A percentile compares a stretch with the other conserved stretches of the same genome.
These are phyloP conservation scores for Rhagium mordax DNA, from an alignment of 2,888 invertebrate species.

Conservation along the genomic window DNA sequence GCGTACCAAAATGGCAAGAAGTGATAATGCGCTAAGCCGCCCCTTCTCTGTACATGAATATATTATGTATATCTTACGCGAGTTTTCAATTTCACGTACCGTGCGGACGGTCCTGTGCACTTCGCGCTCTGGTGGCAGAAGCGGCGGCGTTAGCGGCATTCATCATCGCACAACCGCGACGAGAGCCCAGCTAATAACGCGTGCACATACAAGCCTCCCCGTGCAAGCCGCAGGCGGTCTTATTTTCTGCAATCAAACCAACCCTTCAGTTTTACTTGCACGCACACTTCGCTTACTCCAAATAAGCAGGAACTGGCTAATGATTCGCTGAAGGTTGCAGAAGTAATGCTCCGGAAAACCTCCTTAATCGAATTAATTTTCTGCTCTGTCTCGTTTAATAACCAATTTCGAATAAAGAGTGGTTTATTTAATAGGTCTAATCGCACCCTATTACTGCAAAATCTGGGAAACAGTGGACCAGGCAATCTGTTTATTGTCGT, in stretches of 20 bases:
- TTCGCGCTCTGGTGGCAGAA: slow-evolving; percentile 28
- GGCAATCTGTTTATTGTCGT: background rate
- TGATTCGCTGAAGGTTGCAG: slow-evolving; percentile 32
- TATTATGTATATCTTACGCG: too few relatives aligned
- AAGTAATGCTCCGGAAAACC: slow-evolving; percentile 36
- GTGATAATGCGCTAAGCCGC: background rate
- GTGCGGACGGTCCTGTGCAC: slow-evolving; percentile 11
- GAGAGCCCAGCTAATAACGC: slow-evolving; percentile 51
- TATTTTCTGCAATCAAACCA: slow-evolving; percentile 35
- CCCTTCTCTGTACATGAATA: background rate
- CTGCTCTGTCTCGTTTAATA: slow-evolving; percentile 32
- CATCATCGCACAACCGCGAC: slow-evolving; percentile 50
- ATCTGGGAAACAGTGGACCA: background rate
- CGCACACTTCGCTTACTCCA: slow-evolving; percentile 29
- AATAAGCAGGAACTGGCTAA: slow-evolving; percentile 39
- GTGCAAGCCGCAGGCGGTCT: slow-evolving; percentile 43
- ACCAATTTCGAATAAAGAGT: slow-evolving; percentile 11
- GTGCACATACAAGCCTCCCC: slow-evolving; percentile 35
- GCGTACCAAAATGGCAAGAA: background rate
- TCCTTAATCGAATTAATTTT: slow-evolving; percentile 40
- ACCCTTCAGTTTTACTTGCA: slow-evolving; percentile 31
- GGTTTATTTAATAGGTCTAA: slow-evolving; percentile 4
- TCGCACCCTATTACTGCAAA: background rate
- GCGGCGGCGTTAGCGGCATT: slow-evolving; percentile 42
- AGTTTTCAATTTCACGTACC: background rate